Percentiles rank a stretch among this genome's conserved stretches.
phyloP scores from a whole-genome alignment of 2,797 vertebrate genomes.

The Falco biarmicus region DNA sequence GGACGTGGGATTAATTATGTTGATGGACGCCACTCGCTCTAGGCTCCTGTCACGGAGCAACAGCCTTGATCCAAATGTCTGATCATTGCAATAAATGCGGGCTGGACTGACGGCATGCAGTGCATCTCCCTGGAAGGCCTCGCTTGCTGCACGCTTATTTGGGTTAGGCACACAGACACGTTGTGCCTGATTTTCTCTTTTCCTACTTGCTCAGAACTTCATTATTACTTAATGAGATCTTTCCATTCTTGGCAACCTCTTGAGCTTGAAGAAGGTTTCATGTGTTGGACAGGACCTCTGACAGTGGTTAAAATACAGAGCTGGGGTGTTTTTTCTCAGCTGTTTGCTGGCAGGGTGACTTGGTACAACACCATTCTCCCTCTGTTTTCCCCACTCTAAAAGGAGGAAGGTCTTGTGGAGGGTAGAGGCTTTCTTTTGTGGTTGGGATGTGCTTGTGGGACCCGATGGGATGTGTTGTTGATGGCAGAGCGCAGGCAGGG shows the following conservation, averaged over 20 bases:
- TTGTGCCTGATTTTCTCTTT: neutral
- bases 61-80: neutral
- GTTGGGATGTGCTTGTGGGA: neutral
- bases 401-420: fast-evolving
- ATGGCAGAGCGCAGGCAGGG: neutral
- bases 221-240: slow-evolving; percentile 27
- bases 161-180: neutral
- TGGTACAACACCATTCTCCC: fast-evolving
- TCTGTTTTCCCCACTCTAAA: neutral
- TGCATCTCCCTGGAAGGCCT: neutral
- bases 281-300: neutral
- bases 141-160: neutral
- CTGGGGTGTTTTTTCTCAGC: neutral
- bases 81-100: neutral
- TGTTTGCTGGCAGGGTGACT: neutral
- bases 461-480: neutral
- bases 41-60: neutral
- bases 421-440: fast-evolving
- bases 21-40: neutral
- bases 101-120: neutral
- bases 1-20: neutral
- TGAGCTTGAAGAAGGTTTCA: neutral
- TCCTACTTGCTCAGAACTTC: neutral
- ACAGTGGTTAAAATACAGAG: neutral
- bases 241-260: neutral